These are phyloP conservation scores for Parnassius orleans DNA, from an alignment of 2,888 invertebrate genomes.

Conservation along the genomic window DNA sequence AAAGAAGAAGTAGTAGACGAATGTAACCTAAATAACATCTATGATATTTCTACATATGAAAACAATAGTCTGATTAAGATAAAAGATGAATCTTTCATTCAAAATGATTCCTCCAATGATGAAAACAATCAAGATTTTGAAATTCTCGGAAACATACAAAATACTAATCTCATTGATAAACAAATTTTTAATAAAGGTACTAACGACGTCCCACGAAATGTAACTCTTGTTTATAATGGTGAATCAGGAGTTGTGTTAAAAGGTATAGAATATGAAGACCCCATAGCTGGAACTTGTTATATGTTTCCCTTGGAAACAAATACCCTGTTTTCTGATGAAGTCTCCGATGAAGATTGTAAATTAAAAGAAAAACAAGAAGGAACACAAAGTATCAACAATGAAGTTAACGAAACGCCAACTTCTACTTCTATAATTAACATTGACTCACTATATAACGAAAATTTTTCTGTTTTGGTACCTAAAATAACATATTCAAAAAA, in stretches of 20 bases:
- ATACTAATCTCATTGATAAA: background rate
- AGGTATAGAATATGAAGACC: constrained; percentile 52
- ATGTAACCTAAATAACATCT: too few species aligned
- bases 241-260: constrained; percentile 44
- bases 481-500: constrained; percentile 50
- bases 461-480: constrained; percentile 35
- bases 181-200: background rate
- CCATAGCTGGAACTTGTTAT: constrained; percentile 49
- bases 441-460: background rate
- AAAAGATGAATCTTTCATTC: background rate
- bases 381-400: constrained; percentile 6
- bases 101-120: background rate
- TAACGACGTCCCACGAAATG: constrained; percentile 28
- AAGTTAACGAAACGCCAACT: constrained; percentile 32
- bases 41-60: too few species aligned
- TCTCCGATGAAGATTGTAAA: constrained; percentile 19
- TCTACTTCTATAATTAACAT: background rate
- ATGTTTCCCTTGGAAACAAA: constrained; percentile 45
- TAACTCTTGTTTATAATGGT: constrained; percentile 40
- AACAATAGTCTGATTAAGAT: background rate
- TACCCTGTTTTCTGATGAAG: constrained; percentile 29
- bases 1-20: too few species aligned
- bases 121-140: constrained; percentile 1
- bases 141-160: constrained; percentile 10
- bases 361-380: constrained; percentile 27